These are phyloP conservation scores for Protula sp. DNA, from an alignment of 2,888 invertebrate genomes.

Conservation along the genomic window DNA sequence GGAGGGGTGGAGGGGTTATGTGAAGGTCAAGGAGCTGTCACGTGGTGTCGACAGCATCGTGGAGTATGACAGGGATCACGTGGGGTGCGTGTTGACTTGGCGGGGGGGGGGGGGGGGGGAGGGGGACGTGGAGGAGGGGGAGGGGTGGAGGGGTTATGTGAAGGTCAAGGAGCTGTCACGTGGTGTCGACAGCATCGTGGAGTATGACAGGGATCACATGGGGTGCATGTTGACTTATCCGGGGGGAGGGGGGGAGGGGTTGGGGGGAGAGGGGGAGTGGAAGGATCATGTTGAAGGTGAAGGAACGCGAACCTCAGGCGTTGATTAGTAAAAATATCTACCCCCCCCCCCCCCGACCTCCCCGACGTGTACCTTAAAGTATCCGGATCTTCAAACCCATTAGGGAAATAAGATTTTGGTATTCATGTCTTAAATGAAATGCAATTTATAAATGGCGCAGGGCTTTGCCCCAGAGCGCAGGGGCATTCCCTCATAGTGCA, in stretches of 20 bases:
- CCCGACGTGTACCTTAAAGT: too few species aligned
- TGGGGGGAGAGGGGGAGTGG: conserved; percentile 67
- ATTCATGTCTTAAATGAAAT: not conserved
- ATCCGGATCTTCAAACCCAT: too few species aligned
- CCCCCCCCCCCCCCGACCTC: not conserved
- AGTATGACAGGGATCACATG: conserved; percentile 58
- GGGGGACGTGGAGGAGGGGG: conserved; percentile 65
- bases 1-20: conserved; percentile 65
- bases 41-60: conserved; percentile 78
- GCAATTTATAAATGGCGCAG: too few species aligned
- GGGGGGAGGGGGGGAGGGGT: too few species aligned
- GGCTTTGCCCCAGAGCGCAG: too few species aligned
- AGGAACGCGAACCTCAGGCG: too few species aligned
- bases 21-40: conserved; percentile 56
- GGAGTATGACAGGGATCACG: conserved; percentile 58
- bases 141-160: conserved; percentile 63
- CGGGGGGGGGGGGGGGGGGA: too few species aligned
- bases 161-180: conserved; percentile 59
- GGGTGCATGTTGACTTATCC: too few species aligned
- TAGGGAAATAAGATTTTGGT: too few species aligned
- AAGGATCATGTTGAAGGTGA: conserved; percentile 57
- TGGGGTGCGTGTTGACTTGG: conserved; percentile 38
- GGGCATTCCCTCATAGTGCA: too few species aligned
- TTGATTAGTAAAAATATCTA: not conserved
- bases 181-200: conserved; percentile 74